A percentile compares a stretch with the other conserved stretches of the same genome.
Evolutionary conservation across 2,113 vertebrate species (phyloP).

Genomic region (Pterocles orientalis): DNA sequence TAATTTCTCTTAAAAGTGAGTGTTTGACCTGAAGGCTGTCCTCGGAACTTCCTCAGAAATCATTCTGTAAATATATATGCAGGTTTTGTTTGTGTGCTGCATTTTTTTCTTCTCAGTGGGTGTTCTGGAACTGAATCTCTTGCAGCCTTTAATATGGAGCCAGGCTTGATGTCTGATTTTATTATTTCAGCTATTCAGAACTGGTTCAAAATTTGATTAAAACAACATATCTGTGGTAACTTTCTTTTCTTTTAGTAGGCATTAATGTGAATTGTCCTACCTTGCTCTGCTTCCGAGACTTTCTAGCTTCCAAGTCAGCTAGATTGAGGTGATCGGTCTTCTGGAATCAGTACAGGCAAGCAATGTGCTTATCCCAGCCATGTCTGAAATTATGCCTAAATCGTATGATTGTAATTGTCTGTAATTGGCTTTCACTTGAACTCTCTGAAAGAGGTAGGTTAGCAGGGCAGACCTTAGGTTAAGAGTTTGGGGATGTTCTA

Average conservation of each 20-base stretch:
- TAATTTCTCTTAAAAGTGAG: fast-evolving
- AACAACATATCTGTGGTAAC: background rate
- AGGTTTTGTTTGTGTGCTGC: background rate
- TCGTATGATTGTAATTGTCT: background rate
- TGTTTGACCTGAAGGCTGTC: background rate
- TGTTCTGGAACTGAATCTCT: background rate
- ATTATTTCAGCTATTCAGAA: background rate
- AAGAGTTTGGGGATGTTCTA: background rate
- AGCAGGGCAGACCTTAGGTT: background rate
- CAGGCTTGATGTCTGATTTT: background rate
- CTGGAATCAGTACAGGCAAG: background rate
- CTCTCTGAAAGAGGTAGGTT: background rate
- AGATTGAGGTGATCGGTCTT: background rate
- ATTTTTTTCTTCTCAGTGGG: background rate
- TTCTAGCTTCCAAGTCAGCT: background rate
- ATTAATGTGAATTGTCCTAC: background rate
- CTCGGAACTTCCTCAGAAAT: background rate
- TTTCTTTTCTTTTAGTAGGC: background rate
- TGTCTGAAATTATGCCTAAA: background rate
- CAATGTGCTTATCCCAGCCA: background rate
- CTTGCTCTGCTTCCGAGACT: background rate
- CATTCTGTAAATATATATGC: no score
- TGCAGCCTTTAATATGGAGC: background rate
- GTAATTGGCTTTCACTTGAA: background rate
- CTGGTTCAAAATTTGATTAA: background rate